Percentiles rank a stretch among this genome's conserved stretches.
These are phyloP conservation scores for Thunnus thynnus DNA, from an alignment of 2,113 vertebrate genomes.

Conservation along the genomic window DNA sequence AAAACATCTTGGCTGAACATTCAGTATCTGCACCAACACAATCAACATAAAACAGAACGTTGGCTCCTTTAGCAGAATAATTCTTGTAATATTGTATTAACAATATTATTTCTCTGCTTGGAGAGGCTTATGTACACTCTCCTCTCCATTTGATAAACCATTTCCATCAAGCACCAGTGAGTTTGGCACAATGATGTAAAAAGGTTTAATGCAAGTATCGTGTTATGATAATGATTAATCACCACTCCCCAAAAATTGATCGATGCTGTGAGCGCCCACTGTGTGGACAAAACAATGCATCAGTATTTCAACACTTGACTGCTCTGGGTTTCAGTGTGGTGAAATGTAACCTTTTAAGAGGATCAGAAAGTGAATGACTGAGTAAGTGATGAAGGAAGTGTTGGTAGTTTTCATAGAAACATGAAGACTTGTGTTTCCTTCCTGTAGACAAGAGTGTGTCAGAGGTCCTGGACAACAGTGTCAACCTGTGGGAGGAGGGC, in stretches of 20 bases:
- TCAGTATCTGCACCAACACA: background rate
- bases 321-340: background rate
- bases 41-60: too few relatives aligned
- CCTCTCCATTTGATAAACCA: background rate
- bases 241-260: too few relatives aligned
- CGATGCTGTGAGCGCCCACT: too few relatives aligned
- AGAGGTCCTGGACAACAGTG: constrained; percentile 80
- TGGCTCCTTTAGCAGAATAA: too few relatives aligned
- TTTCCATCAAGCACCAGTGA: background rate
- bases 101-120: background rate
- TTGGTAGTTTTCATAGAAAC: background rate
- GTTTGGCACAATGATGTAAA: background rate
- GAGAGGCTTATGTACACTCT: background rate
- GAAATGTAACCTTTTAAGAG: background rate
- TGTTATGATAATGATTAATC: background rate
- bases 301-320: background rate
- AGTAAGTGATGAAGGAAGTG: background rate
- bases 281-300: too few relatives aligned
- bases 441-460: constrained; percentile 84
- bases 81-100: too few relatives aligned
- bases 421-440: constrained; percentile 16
- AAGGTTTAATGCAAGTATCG: background rate
- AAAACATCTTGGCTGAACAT: too few relatives aligned
- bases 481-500: constrained; percentile 88
- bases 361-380: background rate